phyloP scores from a whole-genome alignment of 2,888 invertebrate species.

The Aphidoletes aphidimyza region DNA sequence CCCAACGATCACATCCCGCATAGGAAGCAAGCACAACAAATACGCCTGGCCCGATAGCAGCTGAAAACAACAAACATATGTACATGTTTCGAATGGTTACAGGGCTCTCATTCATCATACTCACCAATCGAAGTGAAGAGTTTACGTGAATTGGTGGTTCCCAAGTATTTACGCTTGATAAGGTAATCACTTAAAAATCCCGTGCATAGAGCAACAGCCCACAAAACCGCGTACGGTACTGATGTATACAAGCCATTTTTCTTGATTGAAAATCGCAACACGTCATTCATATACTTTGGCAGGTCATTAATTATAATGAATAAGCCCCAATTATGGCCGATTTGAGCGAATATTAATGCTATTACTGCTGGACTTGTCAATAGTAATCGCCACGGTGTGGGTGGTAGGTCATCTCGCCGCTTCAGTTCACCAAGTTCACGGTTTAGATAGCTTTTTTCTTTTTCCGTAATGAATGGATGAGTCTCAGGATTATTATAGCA shows the following conservation, averaged over 20 bases:
- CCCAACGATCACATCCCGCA: slow-evolving; percentile 73
- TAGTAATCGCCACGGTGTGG: slow-evolving; percentile 58
- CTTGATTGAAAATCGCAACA: slow-evolving; percentile 72
- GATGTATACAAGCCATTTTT: slow-evolving; percentile 73
- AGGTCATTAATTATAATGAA: slow-evolving; percentile 75
- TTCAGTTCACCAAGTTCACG: slow-evolving; percentile 69
- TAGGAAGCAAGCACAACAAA: slow-evolving; percentile 77
- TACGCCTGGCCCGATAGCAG: slow-evolving; percentile 75
- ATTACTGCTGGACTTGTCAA: slow-evolving; percentile 51
- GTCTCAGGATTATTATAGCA: slow-evolving; percentile 73
- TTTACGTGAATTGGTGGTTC: slow-evolving; percentile 70
- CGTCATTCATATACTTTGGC: slow-evolving; percentile 76
- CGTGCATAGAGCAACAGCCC: slow-evolving; percentile 74
- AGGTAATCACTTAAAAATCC: slow-evolving; percentile 73
- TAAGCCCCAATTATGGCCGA: slow-evolving; percentile 77
- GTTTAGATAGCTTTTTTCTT: slow-evolving; percentile 72
- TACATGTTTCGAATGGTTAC: no score
- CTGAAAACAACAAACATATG: slow-evolving; percentile 60
- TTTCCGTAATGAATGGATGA: slow-evolving; percentile 75
- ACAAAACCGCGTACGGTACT: slow-evolving; percentile 75
- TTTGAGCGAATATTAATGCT: slow-evolving; percentile 65
- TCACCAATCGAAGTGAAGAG: slow-evolving; percentile 73
- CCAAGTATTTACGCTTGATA: slow-evolving; percentile 69
- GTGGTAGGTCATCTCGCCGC: slow-evolving; percentile 66
- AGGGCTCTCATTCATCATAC: background rate